These are phyloP conservation scores for Syngnathus floridae DNA, from an alignment of 2,113 vertebrate species.

Conservation along the genomic window DNA sequence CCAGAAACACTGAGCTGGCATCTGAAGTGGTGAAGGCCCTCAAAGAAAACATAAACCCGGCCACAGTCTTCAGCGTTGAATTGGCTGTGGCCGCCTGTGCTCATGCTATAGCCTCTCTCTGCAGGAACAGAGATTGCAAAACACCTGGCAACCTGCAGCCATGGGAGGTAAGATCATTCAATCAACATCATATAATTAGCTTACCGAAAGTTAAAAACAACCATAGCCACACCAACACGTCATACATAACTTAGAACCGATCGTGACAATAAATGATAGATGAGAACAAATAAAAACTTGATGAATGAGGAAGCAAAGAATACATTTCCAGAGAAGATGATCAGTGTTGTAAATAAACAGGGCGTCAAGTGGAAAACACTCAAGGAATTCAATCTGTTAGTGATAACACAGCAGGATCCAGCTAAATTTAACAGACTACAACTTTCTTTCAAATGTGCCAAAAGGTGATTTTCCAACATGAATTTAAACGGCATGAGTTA, in stretches of 20 bases:
- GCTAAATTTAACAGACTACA: not conserved
- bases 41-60: conserved; percentile 24
- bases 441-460: not conserved
- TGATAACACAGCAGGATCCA: not conserved
- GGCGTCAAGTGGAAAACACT: not conserved
- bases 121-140: conserved; percentile 68
- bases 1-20: not conserved
- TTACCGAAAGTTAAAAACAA: not conserved
- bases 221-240: not conserved
- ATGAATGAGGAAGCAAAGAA: not conserved
- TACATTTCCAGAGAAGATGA: not conserved
- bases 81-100: conserved; percentile 76
- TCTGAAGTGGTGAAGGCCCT: conserved; percentile 11
- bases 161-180: conserved; percentile 73
- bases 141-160: conserved; percentile 67
- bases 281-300: not conserved
- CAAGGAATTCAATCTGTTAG: not conserved
- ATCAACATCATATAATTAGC: not conserved
- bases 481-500: not conserved
- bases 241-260: not conserved
- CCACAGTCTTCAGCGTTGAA: conserved; percentile 70
- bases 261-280: not conserved
- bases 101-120: conserved; percentile 70
- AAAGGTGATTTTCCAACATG: not conserved
- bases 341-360: not conserved